phyloP scores from a whole-genome alignment of 2,888 invertebrate species.

The Bibio marci region DNA sequence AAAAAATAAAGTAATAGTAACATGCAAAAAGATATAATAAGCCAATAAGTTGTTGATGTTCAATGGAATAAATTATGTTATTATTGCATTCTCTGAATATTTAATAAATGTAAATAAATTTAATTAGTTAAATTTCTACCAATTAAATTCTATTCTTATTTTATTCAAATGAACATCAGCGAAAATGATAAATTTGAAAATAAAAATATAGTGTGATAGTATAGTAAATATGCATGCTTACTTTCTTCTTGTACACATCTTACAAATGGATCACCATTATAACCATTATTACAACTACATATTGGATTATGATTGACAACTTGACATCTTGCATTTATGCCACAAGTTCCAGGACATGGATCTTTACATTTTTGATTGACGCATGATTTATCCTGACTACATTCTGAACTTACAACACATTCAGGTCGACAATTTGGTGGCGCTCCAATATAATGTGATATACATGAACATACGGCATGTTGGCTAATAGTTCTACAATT shows the following conservation, averaged over 20 bases:
- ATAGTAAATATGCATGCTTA: slow-evolving; percentile 1
- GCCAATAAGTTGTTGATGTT: too few relatives aligned
- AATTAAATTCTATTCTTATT: too few relatives aligned
- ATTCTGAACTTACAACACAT: slow-evolving; percentile 70
- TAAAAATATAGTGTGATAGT: not conserved
- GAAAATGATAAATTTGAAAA: not conserved
- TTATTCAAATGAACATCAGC: not conserved
- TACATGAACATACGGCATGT: slow-evolving; percentile 67
- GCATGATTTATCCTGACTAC: slow-evolving; percentile 64
- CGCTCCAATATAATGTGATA: slow-evolving; percentile 57
- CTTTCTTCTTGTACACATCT: slow-evolving; percentile 43
- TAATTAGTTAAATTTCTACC: too few relatives aligned
- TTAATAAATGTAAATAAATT: too few relatives aligned
- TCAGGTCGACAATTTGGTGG: slow-evolving; percentile 66
- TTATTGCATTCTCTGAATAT: too few relatives aligned
- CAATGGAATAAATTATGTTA: too few relatives aligned
- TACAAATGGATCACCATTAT: slow-evolving; percentile 65
- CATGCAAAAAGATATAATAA: slow-evolving; percentile 1
- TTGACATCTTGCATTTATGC: slow-evolving; percentile 61
- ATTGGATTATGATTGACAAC: slow-evolving; percentile 74
- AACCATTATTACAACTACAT: slow-evolving; percentile 61
- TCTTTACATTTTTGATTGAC: slow-evolving; percentile 62
- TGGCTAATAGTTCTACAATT: slow-evolving; percentile 52
- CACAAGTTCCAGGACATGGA: slow-evolving; percentile 72
- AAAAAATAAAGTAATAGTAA: slow-evolving; percentile 1